These are phyloP conservation scores for Rousettus leschenaultii DNA, from an alignment of 2,113 vertebrate genomes.

Conservation along the genomic window DNA sequence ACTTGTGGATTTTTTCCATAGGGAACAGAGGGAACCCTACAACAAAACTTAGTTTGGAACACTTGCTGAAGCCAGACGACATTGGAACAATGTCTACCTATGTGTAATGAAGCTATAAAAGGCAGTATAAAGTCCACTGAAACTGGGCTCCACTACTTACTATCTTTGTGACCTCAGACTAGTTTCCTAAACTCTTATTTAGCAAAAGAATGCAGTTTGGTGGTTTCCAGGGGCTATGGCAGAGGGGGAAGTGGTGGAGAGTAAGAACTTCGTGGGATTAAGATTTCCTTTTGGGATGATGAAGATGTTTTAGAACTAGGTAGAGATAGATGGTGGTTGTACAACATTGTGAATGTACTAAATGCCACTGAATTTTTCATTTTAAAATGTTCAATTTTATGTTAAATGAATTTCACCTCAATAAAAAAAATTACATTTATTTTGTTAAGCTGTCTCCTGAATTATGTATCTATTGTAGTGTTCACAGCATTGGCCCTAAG, in stretches of 20 bases:
- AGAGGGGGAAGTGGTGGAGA: too few relatives aligned
- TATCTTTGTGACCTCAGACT: not conserved
- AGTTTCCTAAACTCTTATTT: not conserved
- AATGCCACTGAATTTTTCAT: not conserved
- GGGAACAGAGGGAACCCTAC: not conserved
- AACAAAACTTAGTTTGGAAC: not conserved
- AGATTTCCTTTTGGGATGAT: not conserved
- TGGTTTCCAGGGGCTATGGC: not conserved
- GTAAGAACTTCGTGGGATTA: not conserved
- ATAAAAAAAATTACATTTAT: not conserved
- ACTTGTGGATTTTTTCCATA: not conserved
- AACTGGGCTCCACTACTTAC: not conserved
- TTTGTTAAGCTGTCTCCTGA: not conserved
- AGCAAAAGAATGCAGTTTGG: not conserved
- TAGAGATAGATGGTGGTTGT: too few relatives aligned
- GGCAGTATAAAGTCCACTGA: not conserved
- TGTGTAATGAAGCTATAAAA: not conserved
- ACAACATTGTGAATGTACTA: not conserved
- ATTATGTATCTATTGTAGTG: not conserved
- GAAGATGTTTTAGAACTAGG: not conserved
- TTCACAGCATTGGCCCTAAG: not conserved
- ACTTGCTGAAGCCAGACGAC: not conserved
- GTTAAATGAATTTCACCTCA: not conserved
- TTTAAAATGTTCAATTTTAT: not conserved
- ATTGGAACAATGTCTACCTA: not conserved